Conservation (phyloP, 2,888 invertebrate genomes). For the Acheta domesticus region DNA sequence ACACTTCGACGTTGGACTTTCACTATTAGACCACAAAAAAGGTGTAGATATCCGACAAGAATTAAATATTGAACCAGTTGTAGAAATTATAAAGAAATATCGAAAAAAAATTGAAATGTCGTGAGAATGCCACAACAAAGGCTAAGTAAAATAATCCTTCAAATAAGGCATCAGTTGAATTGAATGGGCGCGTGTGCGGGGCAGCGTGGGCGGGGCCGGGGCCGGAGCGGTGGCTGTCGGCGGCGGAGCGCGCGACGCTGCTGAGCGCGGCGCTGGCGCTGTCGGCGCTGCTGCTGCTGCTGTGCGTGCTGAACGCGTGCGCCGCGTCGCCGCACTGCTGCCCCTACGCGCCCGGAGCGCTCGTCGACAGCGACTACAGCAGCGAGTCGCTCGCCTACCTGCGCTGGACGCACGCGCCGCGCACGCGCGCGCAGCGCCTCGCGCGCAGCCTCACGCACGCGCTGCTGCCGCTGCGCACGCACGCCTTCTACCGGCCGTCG, state of each 20-base stretch:
- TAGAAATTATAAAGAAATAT: too few species aligned
- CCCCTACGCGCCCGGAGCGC: not conserved
- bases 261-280: not conserved
- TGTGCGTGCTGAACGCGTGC: not conserved
- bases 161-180: too few species aligned
- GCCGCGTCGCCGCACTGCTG: not conserved
- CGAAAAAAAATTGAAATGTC: too few species aligned
- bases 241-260: not conserved
- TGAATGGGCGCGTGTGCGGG: too few species aligned
- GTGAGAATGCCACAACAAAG: too few species aligned
- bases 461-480: not conserved
- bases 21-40: too few species aligned
- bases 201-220: not conserved
- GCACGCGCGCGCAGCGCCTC: not conserved
- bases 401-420: not conserved
- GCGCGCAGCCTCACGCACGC: not conserved
- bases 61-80: too few species aligned
- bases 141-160: too few species aligned
- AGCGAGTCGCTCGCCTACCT: not conserved
- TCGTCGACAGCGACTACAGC: conserved; percentile 18
- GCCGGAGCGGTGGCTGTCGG: not conserved
- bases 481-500: not conserved
- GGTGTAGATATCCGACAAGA: too few species aligned
- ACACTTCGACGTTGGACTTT: too few species aligned
- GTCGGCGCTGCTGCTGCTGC: not conserved